Evolutionary conservation across 35 echinoderm and acorn worm species (phyloP), one percentile per base, ranked within the genome.

Genomic region (Amphiura filiformis): DNA sequence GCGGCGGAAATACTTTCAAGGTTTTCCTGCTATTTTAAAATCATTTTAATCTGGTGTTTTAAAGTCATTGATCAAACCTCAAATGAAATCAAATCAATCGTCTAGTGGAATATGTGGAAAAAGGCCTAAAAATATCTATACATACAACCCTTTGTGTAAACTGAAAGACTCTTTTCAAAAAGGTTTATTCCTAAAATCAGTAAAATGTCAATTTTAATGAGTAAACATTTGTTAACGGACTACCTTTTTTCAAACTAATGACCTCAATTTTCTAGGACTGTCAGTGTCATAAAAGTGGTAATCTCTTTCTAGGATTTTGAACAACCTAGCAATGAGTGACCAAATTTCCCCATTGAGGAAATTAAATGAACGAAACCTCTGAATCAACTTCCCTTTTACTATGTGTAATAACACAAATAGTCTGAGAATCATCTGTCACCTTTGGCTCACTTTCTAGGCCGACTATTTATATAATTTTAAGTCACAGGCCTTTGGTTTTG

Each of bases 361-460:
- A 70, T 70, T 70, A 70, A 70, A 70, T 70, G 61, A 70, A 23
- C 7, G 28, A 30, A 70, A 23, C 2, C 9, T 5, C 61, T 70
- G 61, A 70, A 15, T 70, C 61, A 70, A 70, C 61, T 70, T 70
- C 61, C 61, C 61, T 70, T 70, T 4, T n/a, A n/a, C 61, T 15
- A 70, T 70, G 61, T 70, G 61, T 70, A 70, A 70, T 70, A 30
- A 70, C 61, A 70, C 61, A 70, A 70, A 15, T n/a, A 70, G 61
- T n/a, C 61, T n/a, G 61, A 70, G 61, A 70, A 70, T 70, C 26
- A 2, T n/a, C 17, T 70, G 61, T 70, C 61, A 11, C 61, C 4
- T 70, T 18, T 70, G 15, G 61, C 61, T 13, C 61, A 2, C 2
- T 70, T 70, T 70, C 61, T n/a, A 70, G n/a, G 26, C 28, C 11